A percentile compares a stretch with the other conserved stretches of the same genome.
phyloP scores from a whole-genome alignment of 2,888 invertebrate species.

The Leptinotarsa juncta region DNA sequence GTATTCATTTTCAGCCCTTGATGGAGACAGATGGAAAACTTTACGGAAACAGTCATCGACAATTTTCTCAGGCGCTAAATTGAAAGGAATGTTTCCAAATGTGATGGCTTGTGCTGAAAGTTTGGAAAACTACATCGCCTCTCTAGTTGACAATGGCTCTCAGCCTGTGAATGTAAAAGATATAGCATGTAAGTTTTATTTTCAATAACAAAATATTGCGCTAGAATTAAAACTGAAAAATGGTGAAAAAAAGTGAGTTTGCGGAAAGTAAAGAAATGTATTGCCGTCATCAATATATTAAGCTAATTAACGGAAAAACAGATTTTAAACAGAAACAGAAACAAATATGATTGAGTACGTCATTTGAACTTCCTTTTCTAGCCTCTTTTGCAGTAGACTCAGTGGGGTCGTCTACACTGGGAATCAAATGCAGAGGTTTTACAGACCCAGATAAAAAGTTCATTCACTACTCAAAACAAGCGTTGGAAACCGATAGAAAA shows the following conservation, averaged over 20 bases:
- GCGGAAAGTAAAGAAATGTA: too few species aligned
- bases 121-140: constrained; percentile 19
- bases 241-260: too few species aligned
- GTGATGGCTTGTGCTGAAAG: constrained; percentile 13
- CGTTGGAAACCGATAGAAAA: constrained; percentile 19
- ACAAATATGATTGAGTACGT: background rate
- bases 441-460: constrained; percentile 24
- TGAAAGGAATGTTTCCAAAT: constrained; percentile 23
- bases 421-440: constrained; percentile 24
- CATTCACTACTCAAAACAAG: constrained; percentile 18
- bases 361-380: background rate
- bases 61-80: constrained; percentile 19
- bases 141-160: constrained; percentile 9
- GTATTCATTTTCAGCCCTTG: constrained; percentile 13
- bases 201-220: background rate
- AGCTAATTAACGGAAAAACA: too few species aligned
- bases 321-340: too few species aligned
- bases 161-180: constrained; percentile 22
- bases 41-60: constrained; percentile 18
- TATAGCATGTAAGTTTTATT: constrained; percentile 10
- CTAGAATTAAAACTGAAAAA: background rate
- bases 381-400: constrained; percentile 21
- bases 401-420: constrained; percentile 16
- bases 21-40: constrained; percentile 22
- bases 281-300: too few species aligned